phyloP scores from a whole-genome alignment of 2,113 vertebrate genomes.

The Chunga burmeisteri region DNA sequence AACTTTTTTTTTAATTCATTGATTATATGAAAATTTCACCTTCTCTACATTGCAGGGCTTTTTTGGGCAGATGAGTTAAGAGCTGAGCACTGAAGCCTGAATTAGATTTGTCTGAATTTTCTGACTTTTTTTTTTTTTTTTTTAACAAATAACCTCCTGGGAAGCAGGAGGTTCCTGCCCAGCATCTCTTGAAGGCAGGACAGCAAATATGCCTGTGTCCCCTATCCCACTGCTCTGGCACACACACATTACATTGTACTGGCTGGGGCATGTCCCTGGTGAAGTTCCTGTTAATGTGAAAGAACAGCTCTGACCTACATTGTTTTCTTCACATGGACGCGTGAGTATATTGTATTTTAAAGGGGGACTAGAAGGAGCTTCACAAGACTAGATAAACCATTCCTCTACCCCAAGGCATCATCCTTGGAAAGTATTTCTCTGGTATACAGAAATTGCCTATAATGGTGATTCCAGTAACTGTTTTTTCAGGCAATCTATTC shows the following conservation, averaged over 20 bases:
- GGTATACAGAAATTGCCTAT: neutral
- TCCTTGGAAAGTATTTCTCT: neutral
- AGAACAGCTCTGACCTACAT: neutral
- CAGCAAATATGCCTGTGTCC: rapidly evolving
- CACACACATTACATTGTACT: neutral
- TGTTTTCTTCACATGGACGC: too few species aligned
- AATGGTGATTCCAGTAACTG: neutral
- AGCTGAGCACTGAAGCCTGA: neutral
- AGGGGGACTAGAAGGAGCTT: neutral
- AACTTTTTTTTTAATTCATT: neutral
- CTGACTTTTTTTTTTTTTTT: too few species aligned
- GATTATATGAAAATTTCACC: neutral
- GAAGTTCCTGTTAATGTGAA: neutral
- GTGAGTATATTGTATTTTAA: neutral
- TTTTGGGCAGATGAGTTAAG: neutral
- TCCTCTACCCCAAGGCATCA: neutral
- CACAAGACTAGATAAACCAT: neutral
- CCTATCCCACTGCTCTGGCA: neutral
- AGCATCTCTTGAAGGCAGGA: neutral
- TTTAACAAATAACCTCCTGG: neutral
- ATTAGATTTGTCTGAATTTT: neutral
- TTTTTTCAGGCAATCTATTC: neutral
- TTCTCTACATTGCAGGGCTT: neutral
- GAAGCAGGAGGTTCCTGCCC: neutral
- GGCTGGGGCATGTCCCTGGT: neutral